Evolutionary conservation across 2,797 vertebrate species (phyloP).

Genomic region (Thunnus albacares): DNA sequence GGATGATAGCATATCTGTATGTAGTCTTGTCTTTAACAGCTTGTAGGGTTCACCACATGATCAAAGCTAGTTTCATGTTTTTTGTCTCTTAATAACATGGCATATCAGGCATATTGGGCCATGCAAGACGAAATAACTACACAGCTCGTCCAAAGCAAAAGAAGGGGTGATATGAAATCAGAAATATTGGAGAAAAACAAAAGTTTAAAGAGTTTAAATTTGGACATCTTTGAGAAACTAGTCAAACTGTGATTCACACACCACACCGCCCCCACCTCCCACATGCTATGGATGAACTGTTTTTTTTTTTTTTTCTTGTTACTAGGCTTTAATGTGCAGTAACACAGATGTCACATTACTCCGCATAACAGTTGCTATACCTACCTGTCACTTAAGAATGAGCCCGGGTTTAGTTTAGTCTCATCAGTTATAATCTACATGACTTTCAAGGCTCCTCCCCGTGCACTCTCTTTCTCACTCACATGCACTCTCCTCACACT

Average conservation of each 20-base stretch:
- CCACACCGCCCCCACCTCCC: neutral
- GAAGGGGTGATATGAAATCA: neutral
- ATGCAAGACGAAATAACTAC: neutral
- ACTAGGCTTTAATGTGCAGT: neutral
- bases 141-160: neutral
- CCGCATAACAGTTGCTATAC: neutral
- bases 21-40: conserved; percentile 34
- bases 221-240: too few relatives aligned
- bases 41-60: conserved; percentile 38
- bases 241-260: neutral
- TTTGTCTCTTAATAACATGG: neutral
- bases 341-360: neutral
- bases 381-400: neutral
- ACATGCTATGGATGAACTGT: neutral
- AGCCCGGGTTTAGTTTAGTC: neutral
- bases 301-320: neutral
- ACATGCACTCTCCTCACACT: neutral
- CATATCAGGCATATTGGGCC: neutral
- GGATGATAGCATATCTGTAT: conserved; percentile 14
- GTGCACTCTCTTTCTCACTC: neutral
- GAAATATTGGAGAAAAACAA: too few relatives aligned
- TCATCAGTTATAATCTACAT: conserved; percentile 22
- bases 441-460: conserved; percentile 18
- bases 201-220: too few relatives aligned
- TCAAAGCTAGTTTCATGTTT: conserved; percentile 29